Evolutionary conservation across 2,797 vertebrate genomes (phyloP), one percentile per base, ranked within the genome.

Genomic region (Chrosomus eos): DNA sequence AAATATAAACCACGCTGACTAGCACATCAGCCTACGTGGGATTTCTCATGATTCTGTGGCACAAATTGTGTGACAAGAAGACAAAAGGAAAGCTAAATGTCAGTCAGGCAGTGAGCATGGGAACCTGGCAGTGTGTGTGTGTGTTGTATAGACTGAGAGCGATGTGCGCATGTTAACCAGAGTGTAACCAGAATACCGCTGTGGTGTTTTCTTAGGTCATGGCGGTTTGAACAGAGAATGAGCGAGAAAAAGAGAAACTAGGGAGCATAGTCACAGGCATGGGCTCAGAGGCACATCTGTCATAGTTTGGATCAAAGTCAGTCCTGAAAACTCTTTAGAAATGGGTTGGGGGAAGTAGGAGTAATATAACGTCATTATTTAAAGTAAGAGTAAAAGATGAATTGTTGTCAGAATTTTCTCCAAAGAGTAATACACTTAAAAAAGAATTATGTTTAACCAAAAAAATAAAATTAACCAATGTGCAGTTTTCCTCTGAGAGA

Each of bases 171-270:
- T 83, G 67, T 91, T 88, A 94, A 95, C 95, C 95, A 95, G 91
- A 95, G 84, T 76, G 91, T 92, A 95, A 96, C 95, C 95, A 96
- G 88, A 93, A 95, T 95, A 96, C 95, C 95, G 4, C 94, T 95
- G 95, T 95, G 95, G 95, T 95, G 92, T 92, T 94, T 90, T 89
- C 91, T 86, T 92, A 90, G 95, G 95, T 96, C 94, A 95, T 88
- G 91, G 95, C 89, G 95, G 95, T 96, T 95, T 92, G 83, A 94
- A 90, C 91, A 92, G 92, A 92, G 78, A 89, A 86, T 88, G 91
- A 93, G 86, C 64, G 11, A 80, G 62, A 81, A 68, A 81, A 58
- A 81, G 66, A 93, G 89, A 95, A 95, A 93, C 90, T 81, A 77
- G 81, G 87, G 70, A 79, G 85, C 33, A 38, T 80, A 38, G 75